Conservation (phyloP, 2,113 vertebrate genomes). For the Lontra canadensis region DNA sequence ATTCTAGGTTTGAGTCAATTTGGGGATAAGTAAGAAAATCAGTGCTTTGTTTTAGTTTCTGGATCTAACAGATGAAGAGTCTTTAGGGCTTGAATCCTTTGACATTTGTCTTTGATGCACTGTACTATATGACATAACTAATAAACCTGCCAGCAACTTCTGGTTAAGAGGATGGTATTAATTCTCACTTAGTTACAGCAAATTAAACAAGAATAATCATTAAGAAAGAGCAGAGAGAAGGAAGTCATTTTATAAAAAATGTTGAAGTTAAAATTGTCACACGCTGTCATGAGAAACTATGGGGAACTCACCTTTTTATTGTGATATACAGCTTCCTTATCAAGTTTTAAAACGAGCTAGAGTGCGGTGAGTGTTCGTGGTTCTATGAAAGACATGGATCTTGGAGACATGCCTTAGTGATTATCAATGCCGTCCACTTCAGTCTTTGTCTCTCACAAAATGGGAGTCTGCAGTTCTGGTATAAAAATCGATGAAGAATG, state of each 20-base stretch:
- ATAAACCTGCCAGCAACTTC: background rate
- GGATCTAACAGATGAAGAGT: background rate
- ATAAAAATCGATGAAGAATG: background rate
- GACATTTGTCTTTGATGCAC: background rate
- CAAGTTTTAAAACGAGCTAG: background rate
- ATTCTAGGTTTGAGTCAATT: constrained; percentile 23
- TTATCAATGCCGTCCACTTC: background rate
- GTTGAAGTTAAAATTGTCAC: constrained; percentile 15
- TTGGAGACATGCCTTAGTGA: background rate
- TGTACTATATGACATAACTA: background rate
- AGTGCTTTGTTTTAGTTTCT: background rate
- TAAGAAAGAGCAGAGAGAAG: background rate
- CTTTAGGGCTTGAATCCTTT: background rate
- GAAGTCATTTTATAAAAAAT: background rate
- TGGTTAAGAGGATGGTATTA: background rate
- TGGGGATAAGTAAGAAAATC: background rate
- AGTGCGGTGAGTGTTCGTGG: background rate
- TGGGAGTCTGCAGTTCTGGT: background rate
- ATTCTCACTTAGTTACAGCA: background rate
- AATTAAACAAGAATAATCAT: background rate
- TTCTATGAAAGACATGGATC: background rate
- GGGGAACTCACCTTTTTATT: background rate
- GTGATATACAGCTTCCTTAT: background rate
- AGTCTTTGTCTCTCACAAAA: background rate
- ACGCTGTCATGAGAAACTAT: background rate